These are phyloP conservation scores for Noctua janthe DNA, from an alignment of 2,888 invertebrate species.

Conservation along the genomic window DNA sequence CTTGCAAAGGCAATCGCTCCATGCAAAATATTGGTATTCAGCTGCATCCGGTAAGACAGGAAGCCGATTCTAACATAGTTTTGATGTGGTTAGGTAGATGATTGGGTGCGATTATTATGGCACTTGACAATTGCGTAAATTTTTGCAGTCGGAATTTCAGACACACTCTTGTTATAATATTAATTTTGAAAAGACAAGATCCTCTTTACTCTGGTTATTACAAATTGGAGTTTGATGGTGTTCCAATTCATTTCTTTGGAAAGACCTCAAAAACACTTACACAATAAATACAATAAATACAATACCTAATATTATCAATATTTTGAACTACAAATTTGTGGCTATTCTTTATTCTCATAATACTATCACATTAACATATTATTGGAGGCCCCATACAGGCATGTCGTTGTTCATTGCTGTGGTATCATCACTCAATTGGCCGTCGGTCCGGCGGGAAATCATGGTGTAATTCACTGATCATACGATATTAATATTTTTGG, in stretches of 20 bases:
- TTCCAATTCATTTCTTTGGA: not conserved
- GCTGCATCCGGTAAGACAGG: not conserved
- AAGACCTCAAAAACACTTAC: not conserved
- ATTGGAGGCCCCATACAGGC: not conserved
- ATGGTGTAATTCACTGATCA: constrained; percentile 28
- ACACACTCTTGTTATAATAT: not conserved
- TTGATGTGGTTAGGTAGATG: not conserved
- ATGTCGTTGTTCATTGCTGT: constrained; percentile 37
- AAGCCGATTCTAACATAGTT: not conserved
- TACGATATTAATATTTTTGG: constrained; percentile 26
- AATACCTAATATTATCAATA: not conserved
- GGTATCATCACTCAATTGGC: constrained; percentile 27
- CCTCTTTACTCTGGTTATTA: not conserved
- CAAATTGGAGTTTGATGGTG: not conserved
- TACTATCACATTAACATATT: not conserved
- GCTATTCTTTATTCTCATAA: not conserved
- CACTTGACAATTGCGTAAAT: not conserved
- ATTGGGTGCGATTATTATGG: not conserved
- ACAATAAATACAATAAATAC: too few species aligned
- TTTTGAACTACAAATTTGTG: not conserved
- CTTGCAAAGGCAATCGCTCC: not conserved
- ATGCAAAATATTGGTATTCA: not conserved
- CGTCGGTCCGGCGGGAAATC: constrained; percentile 47
- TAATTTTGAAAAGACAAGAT: not conserved
- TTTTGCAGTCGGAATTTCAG: not conserved